A percentile compares a stretch with the other conserved stretches of the same genome.
Conservation (phyloP, 2,113 vertebrate species). For the Shinisaurus crocodilurus region DNA sequence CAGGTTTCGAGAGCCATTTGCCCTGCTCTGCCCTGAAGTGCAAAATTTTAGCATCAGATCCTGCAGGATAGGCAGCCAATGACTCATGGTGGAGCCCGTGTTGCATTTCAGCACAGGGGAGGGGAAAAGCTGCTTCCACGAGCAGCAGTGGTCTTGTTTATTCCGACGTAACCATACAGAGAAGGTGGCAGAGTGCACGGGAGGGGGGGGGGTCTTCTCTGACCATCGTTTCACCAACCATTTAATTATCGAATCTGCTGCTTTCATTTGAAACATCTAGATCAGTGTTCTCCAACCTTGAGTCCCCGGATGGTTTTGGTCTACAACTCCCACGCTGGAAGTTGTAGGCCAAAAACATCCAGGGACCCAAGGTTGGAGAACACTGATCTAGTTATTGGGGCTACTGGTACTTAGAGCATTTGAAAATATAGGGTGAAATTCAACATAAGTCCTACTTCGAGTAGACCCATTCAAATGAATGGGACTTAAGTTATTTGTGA, state of each 20-base stretch:
- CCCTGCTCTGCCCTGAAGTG: background rate
- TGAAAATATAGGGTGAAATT: background rate
- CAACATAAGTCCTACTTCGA: background rate
- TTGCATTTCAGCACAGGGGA: background rate
- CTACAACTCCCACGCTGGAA: too few species aligned
- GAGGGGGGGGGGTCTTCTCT: background rate
- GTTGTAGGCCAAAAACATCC: too few species aligned
- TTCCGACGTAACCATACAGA: too few species aligned
- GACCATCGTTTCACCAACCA: background rate
- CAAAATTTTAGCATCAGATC: background rate
- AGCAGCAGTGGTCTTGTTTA: background rate
- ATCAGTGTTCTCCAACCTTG: too few species aligned
- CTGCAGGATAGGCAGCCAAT: background rate
- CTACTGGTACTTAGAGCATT: background rate
- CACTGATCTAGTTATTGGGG: too few species aligned
- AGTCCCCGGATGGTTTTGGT: too few species aligned
- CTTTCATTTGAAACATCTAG: background rate
- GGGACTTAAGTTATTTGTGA: too few species aligned
- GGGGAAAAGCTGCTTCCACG: background rate
- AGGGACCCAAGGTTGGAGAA: too few species aligned
- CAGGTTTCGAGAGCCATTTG: background rate
- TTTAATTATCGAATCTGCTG: background rate
- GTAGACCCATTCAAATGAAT: too few species aligned
- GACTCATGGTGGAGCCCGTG: conserved; percentile 10
- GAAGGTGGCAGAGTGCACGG: background rate